Conservation (phyloP, 2,888 invertebrate species). For the Lordiphosa fenestrarum region DNA sequence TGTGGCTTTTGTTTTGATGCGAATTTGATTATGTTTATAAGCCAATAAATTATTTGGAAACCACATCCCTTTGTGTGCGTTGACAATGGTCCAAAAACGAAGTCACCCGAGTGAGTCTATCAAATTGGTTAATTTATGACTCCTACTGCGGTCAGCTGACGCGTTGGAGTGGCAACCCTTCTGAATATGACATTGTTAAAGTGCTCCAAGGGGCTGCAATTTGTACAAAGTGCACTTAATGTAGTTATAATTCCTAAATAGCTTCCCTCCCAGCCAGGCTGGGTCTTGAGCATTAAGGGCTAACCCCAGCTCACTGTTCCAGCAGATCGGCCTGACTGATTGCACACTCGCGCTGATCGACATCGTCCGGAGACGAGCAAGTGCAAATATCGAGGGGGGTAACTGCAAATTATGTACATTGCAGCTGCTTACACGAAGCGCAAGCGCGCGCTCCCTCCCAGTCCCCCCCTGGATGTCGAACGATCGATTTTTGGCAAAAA, state of each 20-base stretch:
- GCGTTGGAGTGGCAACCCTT: constrained; percentile 17
- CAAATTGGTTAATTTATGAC: constrained; percentile 54
- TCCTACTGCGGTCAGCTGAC: constrained; percentile 15
- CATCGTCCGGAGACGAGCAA: constrained; percentile 22
- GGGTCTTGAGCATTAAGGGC: constrained; percentile 16
- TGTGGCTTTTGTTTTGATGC: constrained; percentile 65
- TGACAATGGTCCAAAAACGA: constrained; percentile 23
- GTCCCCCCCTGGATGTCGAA: no score
- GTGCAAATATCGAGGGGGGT: constrained; percentile 10
- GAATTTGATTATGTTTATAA: constrained; percentile 70
- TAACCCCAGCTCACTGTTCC: constrained; percentile 29
- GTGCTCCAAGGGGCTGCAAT: constrained; percentile 33
- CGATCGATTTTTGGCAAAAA: constrained; percentile 38
- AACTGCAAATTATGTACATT: constrained; percentile 43
- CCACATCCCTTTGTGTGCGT: constrained; percentile 38
- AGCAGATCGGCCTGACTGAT: constrained; percentile 59
- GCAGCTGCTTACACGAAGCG: constrained; percentile 6
- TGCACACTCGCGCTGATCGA: constrained; percentile 42
- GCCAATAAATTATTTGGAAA: constrained; percentile 57
- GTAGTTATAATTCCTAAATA: constrained; percentile 42
- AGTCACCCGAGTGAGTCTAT: constrained; percentile 26
- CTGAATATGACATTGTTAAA: constrained; percentile 28
- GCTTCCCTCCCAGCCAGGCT: not conserved
- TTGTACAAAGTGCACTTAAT: constrained; percentile 41
- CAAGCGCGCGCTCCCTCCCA: no score